Base-by-base conservation (phyloP, 2,888 invertebrate species). In the Drosophila paranaensis region DNA sequence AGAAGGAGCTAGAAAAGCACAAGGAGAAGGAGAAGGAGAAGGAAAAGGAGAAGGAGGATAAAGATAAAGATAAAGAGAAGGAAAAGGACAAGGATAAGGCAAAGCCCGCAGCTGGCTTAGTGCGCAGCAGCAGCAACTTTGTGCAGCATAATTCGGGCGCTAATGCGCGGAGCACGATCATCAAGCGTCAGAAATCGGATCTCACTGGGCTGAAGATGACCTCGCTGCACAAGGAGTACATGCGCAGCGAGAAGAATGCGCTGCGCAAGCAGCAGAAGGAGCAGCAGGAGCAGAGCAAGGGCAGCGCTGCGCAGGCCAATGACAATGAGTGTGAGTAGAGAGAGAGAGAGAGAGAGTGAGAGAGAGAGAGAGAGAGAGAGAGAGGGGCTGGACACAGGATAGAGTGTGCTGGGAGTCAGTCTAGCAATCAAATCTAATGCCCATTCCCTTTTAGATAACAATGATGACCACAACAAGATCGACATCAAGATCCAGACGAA, bases 181-280 rank as follows among this genome's bases (percentile, higher is more conserved):
- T 92, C 8, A 93, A 93, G 67, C 82, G 95, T 2, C 95, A 95
- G 79, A 95, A 95, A 82, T 95, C 95, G 0, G 95, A 95, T 77
- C 93, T 95, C 0, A 95, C 95, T 0, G 95, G 95, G 0, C 89
- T 95, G 0, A 95, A 94, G 90, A 94, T 93, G 78, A 93, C 92
- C 1, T 92, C 92, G 0, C 64, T 93, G 48, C 92, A 92, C 69
- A 93, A 92, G 74, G 93, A 93, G 65, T 93, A 92, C 65, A 91
- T 93, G 90, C 89, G 92, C 0, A 92, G 91, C 65, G 93, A 93
- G 73, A 93, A 93, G 81, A 82, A 90, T 16, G 90, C 90, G 0
- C 43, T 81, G 45, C 78, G 90, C 42, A 89, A 89, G 11, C 88
- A 87, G 43, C 82, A 85, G 14, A 81, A 75, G 65, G 82, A 81